Base-by-base conservation (phyloP, 2,888 invertebrate species). In the Coleophora flavipennella region DNA sequence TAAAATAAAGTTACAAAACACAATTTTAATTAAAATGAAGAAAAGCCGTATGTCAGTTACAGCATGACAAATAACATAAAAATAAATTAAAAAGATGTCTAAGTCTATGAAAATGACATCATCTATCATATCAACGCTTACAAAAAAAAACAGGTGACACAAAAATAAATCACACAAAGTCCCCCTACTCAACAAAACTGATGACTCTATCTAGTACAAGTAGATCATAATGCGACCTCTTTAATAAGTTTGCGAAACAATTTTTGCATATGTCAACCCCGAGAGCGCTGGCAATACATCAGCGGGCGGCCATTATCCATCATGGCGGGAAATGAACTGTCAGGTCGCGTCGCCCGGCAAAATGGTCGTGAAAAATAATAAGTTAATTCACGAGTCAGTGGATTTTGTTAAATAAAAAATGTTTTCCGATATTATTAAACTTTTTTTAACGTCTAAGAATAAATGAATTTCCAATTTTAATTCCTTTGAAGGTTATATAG, bases 221-320 rank as follows among this genome's bases (percentile, higher is more conserved):
- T 6, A 20, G 20, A 20, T 20, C 20, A 20, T 67, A 70, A 74
- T 71, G 64, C 65, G 65, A 75, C 74, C 76, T 74, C 68, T 69
- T 66, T 77, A 69, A 76, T 78, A 68, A 77, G 68, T 76, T 76
- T 62, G 61, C 72, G 63, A 80, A 75, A 80, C 80, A 81, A 76
- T 81, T 84, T 83, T 84, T 84, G 83, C 83, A 84, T 84, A 78
- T 78, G 83, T 78, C 83, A 79, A 78, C 74, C 60, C 64, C 46
- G 49, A 52, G 50, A 70, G 62, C 56, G 53, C 59, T 60, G 62
- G 74, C 74, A 65, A 81, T 84, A 77, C 70, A 66, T 83, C 76
- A 80, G 57, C 55, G 55, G 39, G 58, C 59, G 64, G 62, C 62
- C 60, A 67, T 67, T 57, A 83, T 83, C 78, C 69, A 78, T 83